A percentile compares a stretch with the other conserved stretches of the same genome.
Conservation (phyloP, 2,888 invertebrate species). For the Apamea anceps region DNA sequence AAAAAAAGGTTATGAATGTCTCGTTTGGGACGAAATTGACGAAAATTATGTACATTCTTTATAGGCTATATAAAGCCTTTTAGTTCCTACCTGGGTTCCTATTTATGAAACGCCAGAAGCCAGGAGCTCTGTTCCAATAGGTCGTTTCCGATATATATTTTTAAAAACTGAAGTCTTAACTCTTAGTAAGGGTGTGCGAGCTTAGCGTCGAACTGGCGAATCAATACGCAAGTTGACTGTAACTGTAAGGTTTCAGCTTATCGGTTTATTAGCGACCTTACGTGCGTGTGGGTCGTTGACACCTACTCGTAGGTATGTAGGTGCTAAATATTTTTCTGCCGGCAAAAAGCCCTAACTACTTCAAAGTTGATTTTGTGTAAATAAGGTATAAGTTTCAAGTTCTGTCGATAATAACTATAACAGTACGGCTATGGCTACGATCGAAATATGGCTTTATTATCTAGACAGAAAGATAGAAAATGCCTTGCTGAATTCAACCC, state of each 20-base stretch:
- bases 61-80: background rate
- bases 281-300: slow-evolving; percentile 67
- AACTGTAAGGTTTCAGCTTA: slow-evolving; percentile 70
- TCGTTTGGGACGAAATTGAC: background rate
- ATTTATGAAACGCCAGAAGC: background rate
- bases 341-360: background rate
- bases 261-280: slow-evolving; percentile 65
- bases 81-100: background rate
- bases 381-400: background rate
- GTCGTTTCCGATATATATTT: background rate
- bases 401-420: background rate
- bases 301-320: background rate
- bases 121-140: background rate
- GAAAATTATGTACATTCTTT: slow-evolving; percentile 2
- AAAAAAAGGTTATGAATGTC: too few species aligned
- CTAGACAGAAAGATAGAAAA: background rate
- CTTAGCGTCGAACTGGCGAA: slow-evolving; percentile 49
- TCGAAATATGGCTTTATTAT: too few species aligned
- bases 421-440: too few species aligned
- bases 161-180: slow-evolving; percentile 2
- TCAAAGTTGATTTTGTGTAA: background rate
- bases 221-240: slow-evolving; percentile 66
- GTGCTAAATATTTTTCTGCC: background rate
- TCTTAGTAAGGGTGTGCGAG: slow-evolving; percentile 7
- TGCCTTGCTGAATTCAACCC: background rate